Evolutionary conservation across 2,797 vertebrate genomes (phyloP), one percentile per base, ranked within the genome.

Genomic region (Mormyrus hasselquistii): DNA sequence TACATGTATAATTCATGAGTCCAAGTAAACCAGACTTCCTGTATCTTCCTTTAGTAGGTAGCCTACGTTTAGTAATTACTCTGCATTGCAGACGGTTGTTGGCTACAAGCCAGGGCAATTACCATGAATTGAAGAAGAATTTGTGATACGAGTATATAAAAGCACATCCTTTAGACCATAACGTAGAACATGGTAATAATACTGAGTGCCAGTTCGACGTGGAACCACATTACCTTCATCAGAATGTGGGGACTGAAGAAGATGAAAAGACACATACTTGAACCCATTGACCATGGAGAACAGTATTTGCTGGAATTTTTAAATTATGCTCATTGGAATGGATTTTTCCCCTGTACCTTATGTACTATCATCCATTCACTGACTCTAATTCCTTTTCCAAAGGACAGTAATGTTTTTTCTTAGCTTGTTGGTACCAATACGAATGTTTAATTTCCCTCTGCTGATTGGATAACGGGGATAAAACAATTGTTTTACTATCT

Each of bases 1-100:
- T 88, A 44, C 34, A 52, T 69, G 16, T 87, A 62, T 89, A 50
- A 57, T 89, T 89, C 47, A 62, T 34, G 41, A 4, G 44, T 85
- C 14, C 38, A n/a, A 29, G 87, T 88, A 16, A 53, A 85, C 22
- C 14, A 89, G 49, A 84, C 10, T 65, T 25, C 41, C 25, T 38
- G 12, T 34, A 19, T 55, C 16, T 86, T 38, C 12, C 49, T 22
- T 55, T 55, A 79, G 38, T n/a, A 79, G 73, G 73, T 44, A 44
- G 38, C 73, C 34, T 44, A 79, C 14, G 6, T 79, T 79, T 25
- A 25, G 44, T 4, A 52, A 52, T 53, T 34, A 86, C 53, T 52
- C 73, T 44, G 73, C 34, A 86, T 29, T 38, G 25, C 14, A 38
- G 14, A 86, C 4, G 25, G 52, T 55, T 86, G 10, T 52, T 19